Evolutionary conservation across 2,113 vertebrate species (phyloP), one percentile per base, ranked within the genome.

Genomic region (Pavo muticus): DNA sequence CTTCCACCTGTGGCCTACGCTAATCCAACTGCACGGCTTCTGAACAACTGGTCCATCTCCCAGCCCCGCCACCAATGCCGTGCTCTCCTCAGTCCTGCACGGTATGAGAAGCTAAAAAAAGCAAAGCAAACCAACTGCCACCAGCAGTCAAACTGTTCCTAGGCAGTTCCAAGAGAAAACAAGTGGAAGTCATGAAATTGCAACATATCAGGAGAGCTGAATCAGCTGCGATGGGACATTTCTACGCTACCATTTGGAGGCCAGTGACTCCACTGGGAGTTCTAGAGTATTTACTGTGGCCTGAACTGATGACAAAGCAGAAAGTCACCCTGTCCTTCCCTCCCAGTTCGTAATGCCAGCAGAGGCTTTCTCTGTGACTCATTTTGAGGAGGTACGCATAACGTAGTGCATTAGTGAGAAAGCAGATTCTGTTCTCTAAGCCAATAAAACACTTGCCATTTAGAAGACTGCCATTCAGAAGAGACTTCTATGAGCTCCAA

Each of bases 11-110:
- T 2, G 5, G 18, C 30, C 83, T 21, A 35, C 23, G 3, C 47
- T 56, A 50, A 76, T 27, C 48, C 74, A 63, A 42, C 10, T 0
- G 0, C 13, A 42, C 0, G 0, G 48, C 47, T 60, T 75, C 73
- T 19, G 17, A 65, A 47, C 17, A 0, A 0, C 78, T 0, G 2
- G 14, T 7, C 4, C 3, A 50, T 20, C 40, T 88, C 37, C 74
- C 5, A 2, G 18, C 8, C 42, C 81, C 54, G 42, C 4, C 35
- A 37, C 61, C 65, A 50, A 2, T 44, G 27, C 42, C 2, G 0
- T 8, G 60, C 64, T 47, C 84, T 29, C 69, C 72, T 35, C 52
- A 73, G 29, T 32, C 50, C 57, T 65, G 54, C 48, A 6, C 0
- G 0, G 8, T 11, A 6, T 13, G 35, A 68, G 47, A 81, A 42